Base-by-base conservation (phyloP, 2,113 vertebrate species). In the Ciconia stormi region DNA sequence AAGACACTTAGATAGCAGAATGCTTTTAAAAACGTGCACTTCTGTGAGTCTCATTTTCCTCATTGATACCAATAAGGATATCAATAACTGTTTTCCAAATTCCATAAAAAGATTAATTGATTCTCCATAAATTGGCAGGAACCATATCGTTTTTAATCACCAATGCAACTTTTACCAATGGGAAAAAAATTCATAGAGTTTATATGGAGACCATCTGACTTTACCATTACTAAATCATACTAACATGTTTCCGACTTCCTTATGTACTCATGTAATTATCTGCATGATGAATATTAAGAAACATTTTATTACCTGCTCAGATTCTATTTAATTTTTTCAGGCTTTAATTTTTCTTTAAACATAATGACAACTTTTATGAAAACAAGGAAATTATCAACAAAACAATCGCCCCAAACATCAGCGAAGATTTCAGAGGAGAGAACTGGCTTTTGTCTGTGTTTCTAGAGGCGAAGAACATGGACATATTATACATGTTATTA, bases 341-440 rank as follows among this genome's bases (percentile, higher is more conserved):
- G 52, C 49, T 91, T 96, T 83, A 81, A 13, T 76, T 87, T 94
- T 91, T 87, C 46, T 91, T 95, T 83, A 63, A 90, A 71, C 19
- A 30, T 47, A 52, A 66, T 85, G 13, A 63, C 40, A 87, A 90
- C 19, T 74, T 89, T 7, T 44, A 69, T 40, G 30, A 87, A 90
- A 95, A 83, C 32, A 49, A 95, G 56, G 38, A 87, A 95, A 87
- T n/a, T 23, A 67, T 30, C 59, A 84, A 50, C 11, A 80, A 52
- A 74, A 76, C 46, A 42, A 78, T n/a, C 63, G 87, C 30, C 22
- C 59, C 29, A 90, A 94, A 74, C 8, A 49, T 84, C 18, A 73
- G 49, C 42, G 80, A 95, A 42, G 72, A 89, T 27, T 86, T 40
- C 49, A 88, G 65, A 81, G n/a, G 38, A 82, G 26, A 93, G 38